Evolutionary conservation across 2,113 vertebrate species (phyloP), one percentile per base, ranked within the genome.

Genomic region (Elachura formosa): DNA sequence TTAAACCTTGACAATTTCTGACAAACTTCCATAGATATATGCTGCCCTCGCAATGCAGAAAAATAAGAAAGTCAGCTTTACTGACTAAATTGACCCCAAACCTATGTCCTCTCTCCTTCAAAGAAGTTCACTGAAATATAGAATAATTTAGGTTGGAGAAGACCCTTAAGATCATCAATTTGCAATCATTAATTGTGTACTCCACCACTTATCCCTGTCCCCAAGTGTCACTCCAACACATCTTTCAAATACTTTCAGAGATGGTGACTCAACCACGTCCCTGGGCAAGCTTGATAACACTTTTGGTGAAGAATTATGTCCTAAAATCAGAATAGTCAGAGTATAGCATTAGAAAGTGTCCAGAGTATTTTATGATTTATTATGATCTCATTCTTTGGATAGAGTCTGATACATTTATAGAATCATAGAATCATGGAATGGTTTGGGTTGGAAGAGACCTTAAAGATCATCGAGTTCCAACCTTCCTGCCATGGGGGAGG

Each of bases 161-260:
- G 28, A 36, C 8, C 18, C 52, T 14, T 49, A 20, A 36, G 14
- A 55, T 22, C 16, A 51, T 41, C 26, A 43, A 49, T 40, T 64
- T 0, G 0, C 36, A 43, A 56, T 26, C 12, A 11, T 14, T 73
- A 33, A 43, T 19, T 58, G 26, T 0, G 0, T 64, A 24, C 29
- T 64, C 51, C 14, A 26, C 48, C 41, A 46, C 9, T 29, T 61
- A 61, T 19, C 15, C 23, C 3, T 26, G 17, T 41, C 11, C 11
- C 21, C 6, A 14, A 1, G 40, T 34, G 24, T 21, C 13, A 31
- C 25, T 40, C 5, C 26, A 10, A 43, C 1, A 1, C 5, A 5
- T 36, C 11, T 36, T 72, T 16, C 43, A 36, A 24, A 36, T 17
- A 36, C 12, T 56, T 80, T 43, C 14, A 33, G 14, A 17, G 19